Evolutionary conservation across 2,888 invertebrate genomes (phyloP).

Genomic region (Agonopterix heracliana): DNA sequence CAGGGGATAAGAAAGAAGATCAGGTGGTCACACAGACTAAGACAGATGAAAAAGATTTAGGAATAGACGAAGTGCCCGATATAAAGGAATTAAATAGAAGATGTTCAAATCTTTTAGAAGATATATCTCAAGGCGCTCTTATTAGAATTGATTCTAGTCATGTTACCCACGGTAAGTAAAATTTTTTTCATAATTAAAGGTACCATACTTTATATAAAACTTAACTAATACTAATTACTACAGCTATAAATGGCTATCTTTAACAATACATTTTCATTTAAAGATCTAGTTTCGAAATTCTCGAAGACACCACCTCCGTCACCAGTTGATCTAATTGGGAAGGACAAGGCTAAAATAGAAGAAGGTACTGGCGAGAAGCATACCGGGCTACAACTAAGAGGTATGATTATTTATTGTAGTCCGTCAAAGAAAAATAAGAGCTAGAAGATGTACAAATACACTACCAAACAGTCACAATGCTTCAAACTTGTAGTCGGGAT

Average conservation of each 20-base stretch:
- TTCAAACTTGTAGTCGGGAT: too few species aligned
- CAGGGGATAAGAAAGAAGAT: constrained; percentile 16
- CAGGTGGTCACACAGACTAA: constrained; percentile 15
- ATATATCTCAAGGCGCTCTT: constrained; percentile 68
- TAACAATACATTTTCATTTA: constrained; percentile 20
- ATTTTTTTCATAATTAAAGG: background rate
- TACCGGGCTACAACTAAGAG: constrained; percentile 66
- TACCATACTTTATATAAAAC: too few species aligned
- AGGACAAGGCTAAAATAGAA: constrained; percentile 57
- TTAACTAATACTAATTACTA: too few species aligned
- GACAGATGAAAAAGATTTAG: constrained; percentile 19
- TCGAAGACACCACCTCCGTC: constrained; percentile 84
- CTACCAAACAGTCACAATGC: too few species aligned
- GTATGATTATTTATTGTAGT: constrained; percentile 26
- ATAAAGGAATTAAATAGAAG: constrained; percentile 68
- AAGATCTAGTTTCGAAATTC: constrained; percentile 79
- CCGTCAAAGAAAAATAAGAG: too few species aligned
- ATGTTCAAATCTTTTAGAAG: constrained; percentile 69
- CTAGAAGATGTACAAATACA: too few species aligned
- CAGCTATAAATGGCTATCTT: too few species aligned
- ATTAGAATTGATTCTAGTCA: constrained; percentile 69
- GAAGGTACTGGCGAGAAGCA: constrained; percentile 52
- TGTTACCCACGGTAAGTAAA: constrained; percentile 65
- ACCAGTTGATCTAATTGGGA: constrained; percentile 78
- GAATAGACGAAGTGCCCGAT: constrained; percentile 50